These are phyloP conservation scores for Bufo bufo DNA, from an alignment of 2,113 vertebrate species.

Conservation along the genomic window DNA sequence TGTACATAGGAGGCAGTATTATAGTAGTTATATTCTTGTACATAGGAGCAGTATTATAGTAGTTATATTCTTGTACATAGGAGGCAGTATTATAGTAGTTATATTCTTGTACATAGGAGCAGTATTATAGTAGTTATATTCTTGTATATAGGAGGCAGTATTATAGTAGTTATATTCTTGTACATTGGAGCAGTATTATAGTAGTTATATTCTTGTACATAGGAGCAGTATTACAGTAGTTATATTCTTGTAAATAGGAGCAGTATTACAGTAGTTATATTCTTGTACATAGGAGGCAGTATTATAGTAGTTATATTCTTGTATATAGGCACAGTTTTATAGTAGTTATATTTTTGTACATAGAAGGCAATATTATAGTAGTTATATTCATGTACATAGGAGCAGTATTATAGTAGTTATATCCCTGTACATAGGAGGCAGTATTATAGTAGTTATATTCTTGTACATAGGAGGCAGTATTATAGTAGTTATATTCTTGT, in stretches of 20 bases:
- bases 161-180: constrained; percentile 16
- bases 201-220: constrained; percentile 3
- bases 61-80: not conserved
- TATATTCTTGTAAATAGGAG: constrained; percentile 1
- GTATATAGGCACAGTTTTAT: not conserved
- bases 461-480: too few species aligned
- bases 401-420: constrained; percentile 3
- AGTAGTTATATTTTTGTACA: not conserved
- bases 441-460: too few species aligned
- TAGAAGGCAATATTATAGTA: not conserved
- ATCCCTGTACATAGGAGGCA: not conserved
- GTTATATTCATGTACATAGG: not conserved
- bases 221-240: not conserved
- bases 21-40: constrained; percentile 15
- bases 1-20: constrained; percentile 10
- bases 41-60: constrained; percentile 1
- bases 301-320: not conserved
- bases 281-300: not conserved
- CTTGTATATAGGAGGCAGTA: not conserved
- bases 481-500: too few species aligned
- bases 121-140: constrained; percentile 16
- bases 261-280: not conserved
- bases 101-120: not conserved
- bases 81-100: constrained; percentile 11
- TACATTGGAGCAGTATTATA: not conserved